phyloP scores from a whole-genome alignment of 2,888 invertebrate genomes.

The Pardosa pseudoannulata region DNA sequence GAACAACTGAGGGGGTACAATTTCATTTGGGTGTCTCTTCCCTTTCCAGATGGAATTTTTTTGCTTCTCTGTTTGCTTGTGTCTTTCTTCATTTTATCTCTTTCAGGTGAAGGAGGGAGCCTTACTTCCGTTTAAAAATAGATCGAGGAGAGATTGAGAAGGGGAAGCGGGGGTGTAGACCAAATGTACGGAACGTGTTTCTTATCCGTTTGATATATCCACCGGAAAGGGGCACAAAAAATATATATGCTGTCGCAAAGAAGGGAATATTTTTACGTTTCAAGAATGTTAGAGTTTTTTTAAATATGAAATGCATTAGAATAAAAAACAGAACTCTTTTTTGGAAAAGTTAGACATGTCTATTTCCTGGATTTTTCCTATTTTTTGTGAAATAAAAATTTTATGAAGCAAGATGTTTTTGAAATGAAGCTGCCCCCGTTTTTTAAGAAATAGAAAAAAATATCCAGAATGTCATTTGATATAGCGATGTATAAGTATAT shows the following conservation, averaged over 20 bases:
- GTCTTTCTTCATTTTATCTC: slow-evolving; percentile 68
- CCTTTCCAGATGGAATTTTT: slow-evolving; percentile 29
- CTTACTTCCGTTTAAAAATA: slow-evolving; percentile 62
- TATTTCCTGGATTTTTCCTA: background rate
- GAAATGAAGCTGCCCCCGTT: too few species aligned
- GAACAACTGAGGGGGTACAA: slow-evolving; percentile 50
- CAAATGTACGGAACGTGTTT: slow-evolving; percentile 47
- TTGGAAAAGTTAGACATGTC: background rate
- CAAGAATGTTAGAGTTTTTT: background rate
- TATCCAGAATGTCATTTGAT: too few species aligned
- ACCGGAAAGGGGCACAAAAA: slow-evolving; percentile 9
- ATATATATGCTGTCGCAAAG: background rate
- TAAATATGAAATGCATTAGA: slow-evolving; percentile 1
- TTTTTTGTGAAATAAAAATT: background rate
- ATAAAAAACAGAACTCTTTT: background rate
- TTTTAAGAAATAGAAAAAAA: too few species aligned
- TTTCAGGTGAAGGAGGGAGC: slow-evolving; percentile 29
- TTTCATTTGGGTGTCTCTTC: slow-evolving; percentile 60
- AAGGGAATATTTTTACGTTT: background rate
- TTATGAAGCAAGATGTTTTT: background rate
- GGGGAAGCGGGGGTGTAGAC: slow-evolving; percentile 21
- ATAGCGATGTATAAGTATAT: too few species aligned
- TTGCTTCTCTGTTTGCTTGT: slow-evolving; percentile 19
- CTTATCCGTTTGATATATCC: slow-evolving; percentile 34
- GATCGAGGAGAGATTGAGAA: slow-evolving; percentile 48